Evolutionary conservation across 2,797 vertebrate species (phyloP).

Genomic region (Ataeniobius toweri): DNA sequence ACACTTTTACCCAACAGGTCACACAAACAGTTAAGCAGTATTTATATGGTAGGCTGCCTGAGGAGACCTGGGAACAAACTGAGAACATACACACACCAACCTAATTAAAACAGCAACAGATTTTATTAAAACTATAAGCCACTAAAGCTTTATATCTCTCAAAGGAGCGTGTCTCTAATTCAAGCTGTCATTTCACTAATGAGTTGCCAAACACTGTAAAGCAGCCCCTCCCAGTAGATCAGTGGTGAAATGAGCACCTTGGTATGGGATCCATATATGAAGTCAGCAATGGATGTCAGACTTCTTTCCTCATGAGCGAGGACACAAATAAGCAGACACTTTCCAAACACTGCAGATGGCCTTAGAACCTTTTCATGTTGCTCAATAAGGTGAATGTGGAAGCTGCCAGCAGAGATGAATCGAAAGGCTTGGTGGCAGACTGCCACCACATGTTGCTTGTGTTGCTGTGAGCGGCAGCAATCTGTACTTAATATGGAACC

Average conservation of each 20-base stretch:
- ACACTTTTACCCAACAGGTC: not conserved
- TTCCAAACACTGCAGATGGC: constrained; percentile 9
- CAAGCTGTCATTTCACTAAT: constrained; percentile 14
- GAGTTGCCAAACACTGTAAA: constrained; percentile 13
- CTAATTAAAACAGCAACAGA: constrained; percentile 29
- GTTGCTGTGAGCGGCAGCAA: constrained; percentile 1
- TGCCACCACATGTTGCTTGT: constrained; percentile 1
- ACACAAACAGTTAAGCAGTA: constrained; percentile 11
- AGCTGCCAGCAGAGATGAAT: constrained; percentile 17
- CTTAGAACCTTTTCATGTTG: constrained; percentile 21
- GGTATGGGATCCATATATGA: constrained; percentile 7
- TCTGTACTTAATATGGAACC: not conserved
- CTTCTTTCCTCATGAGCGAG: constrained; percentile 4
- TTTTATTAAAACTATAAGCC: constrained; percentile 15
- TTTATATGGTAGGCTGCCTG: constrained; percentile 3
- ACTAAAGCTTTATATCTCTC: constrained; percentile 24
- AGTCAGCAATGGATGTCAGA: not conserved
- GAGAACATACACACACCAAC: not conserved
- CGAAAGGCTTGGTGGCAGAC: not conserved
- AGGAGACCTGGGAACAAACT: constrained; percentile 4
- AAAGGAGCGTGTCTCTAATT: constrained; percentile 8
- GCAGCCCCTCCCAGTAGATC: not conserved
- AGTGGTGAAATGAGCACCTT: constrained; percentile 7
- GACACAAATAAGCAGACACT: not conserved
- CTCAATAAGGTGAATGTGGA: constrained; percentile 19